Base-by-base conservation (phyloP, 2,888 invertebrate genomes). In the Mythimna albipuncta region DNA sequence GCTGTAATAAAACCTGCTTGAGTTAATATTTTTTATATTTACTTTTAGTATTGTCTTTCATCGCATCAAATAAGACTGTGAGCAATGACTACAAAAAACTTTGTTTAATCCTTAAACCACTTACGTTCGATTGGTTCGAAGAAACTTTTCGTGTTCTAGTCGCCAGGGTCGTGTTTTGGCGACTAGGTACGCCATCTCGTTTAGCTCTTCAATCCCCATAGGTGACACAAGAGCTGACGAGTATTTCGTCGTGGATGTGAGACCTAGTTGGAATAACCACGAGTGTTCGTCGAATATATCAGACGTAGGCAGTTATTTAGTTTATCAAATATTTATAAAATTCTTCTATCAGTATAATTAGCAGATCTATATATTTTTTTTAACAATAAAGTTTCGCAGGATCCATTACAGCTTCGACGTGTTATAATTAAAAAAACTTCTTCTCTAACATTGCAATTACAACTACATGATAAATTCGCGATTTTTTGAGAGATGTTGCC, bases 381-480 rank as follows among this genome's bases (percentile, higher is more conserved):
- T n/a, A 19, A 52, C 16, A 26, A 57, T 57, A 26, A 38, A 11
- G 32, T 6, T 21, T 21, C 2, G 54, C 72, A 85, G 79, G 83
- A 73, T 77, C 5, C 32, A 72, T 77, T 83, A 81, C 79, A 83
- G 69, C 83, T 83, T 79, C 78, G 87, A 83, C 86, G 81, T 75
- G 83, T 81, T 72, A 66, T 75, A 65, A 79, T 74, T 72, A 64
- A 83, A 84, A 47, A 81, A 79, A 82, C 77, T 72, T 77, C 73
- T 81, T 81, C 78, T 85, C 81, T 82, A 88, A 91, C 93, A 92
- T 93, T 94, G 93, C 92, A 90, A 81, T 90, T 91, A 93, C 92
- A 94, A 91, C 93, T 94, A 95, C 93, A 92, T 92, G 91, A 93
- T 94, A 93, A 94, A 94, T 94, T 94, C 94, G 95, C 94, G 92